Evolutionary conservation across 92 coral and sea anemone species (phyloP).

Genomic region (Virgularia gustaviana): DNA sequence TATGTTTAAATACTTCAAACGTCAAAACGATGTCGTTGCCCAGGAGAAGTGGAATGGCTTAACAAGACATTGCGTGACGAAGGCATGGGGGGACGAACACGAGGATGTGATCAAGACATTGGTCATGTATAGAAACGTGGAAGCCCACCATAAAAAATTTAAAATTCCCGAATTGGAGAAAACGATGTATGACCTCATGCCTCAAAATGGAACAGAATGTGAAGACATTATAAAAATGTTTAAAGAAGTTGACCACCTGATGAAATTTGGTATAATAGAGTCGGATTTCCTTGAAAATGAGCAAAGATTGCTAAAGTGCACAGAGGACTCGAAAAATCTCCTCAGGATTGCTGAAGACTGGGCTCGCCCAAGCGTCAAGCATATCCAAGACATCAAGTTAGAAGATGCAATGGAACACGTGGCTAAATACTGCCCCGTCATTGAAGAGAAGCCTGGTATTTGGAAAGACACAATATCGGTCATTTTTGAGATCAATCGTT

Average conservation of each 20-base stretch:
- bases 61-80: neutral
- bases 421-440: neutral
- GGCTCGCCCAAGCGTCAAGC: neutral
- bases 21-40: neutral
- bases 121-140: neutral
- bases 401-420: neutral
- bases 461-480: neutral
- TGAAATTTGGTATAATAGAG: slow-evolving; percentile 5
- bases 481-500: neutral
- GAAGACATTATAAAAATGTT: neutral
- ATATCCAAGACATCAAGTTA: neutral
- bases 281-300: neutral
- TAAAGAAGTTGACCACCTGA: neutral
- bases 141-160: slow-evolving; percentile 5
- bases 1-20: neutral
- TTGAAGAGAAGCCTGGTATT: neutral
- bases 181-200: neutral
- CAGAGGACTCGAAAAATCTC: neutral
- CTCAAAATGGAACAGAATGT: neutral
- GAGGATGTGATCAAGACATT: neutral
- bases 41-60: neutral
- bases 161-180: neutral
- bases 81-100: neutral
- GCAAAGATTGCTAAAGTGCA: neutral
- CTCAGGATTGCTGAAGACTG: neutral